Evolutionary conservation across 2,888 invertebrate species (phyloP), one percentile per base, ranked within the genome.

Genomic region (Agrenia bidenticulata): DNA sequence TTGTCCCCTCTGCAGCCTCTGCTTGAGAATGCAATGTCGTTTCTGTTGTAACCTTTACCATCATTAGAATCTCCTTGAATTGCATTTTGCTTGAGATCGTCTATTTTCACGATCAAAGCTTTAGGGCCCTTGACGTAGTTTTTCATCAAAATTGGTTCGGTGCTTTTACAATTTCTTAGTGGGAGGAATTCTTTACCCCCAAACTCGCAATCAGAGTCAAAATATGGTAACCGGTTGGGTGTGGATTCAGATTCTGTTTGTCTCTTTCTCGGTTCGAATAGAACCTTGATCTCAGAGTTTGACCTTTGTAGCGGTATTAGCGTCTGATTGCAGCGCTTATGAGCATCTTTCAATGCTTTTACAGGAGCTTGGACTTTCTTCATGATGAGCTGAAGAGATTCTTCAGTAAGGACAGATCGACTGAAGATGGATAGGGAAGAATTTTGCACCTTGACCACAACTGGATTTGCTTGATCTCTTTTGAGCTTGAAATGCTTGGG

Each of bases 391-490:
- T 62, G 53, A 4, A 68, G 53, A 1, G 64, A 64, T 1, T 64
- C 60, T 37, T 49, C 24, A 11, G 63, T 41, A 26, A 62, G 39
- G 24, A 27, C 62, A 9, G 54, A 1, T 13, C 55, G 39, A 42
- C 64, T 61, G 23, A 68, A 19, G n/a, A 68, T 62, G 13, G 67
- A 67, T 9, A 64, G 45, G 15, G 64, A 64, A 17, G 67, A 67
- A 17, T 59, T 61, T 7, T 53, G 37, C 2, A 64, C 62, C 60
- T 68, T 65, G 2, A 65, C 68, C n/a, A 64, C 41, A 42, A 64
- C 56, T 24, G 61, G 57, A 11, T 19, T 17, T 57, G 2, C 26
- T 27, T 24, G 5, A 1, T 37, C 37, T 15, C 21, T 32, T 27
- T 17, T 55, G 15, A 4, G 27, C 17, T 32, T 56, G 17, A 26